Base-by-base conservation (phyloP, 2,113 vertebrate genomes). In the Zapornia atra region DNA sequence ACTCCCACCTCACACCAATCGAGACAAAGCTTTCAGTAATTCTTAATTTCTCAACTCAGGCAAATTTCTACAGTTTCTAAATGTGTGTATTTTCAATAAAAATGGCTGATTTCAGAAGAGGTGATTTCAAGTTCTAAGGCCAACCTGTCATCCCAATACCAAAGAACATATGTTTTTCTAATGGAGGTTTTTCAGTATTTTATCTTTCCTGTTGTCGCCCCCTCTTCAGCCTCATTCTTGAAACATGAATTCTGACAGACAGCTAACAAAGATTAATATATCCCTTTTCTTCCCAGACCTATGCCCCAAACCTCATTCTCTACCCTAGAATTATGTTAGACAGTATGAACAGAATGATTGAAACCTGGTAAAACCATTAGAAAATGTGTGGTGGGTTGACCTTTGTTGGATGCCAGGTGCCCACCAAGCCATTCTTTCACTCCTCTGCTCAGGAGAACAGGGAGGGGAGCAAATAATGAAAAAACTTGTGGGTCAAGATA, bases 231-330 rank as follows among this genome's bases (percentile, higher is more conserved):
- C 5, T 75, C 57, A 17, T 64, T 88, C 36, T 66, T 88, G 48
- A 82, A 79, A 61, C 17, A 9, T 33, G 5, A 82, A 69, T 69
- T 80, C 28, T 34, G 46, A 50, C 13, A 50, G 38, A n/a, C 12
- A n/a, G 18, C 26, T 75, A 80, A 71, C 0, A 2, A 61, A 88
- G 44, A 53, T 44, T 29, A 72, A 11, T 36, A 10, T 0, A 2
- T 31, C 25, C 12, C 9, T 75, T 82, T 72, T 69, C 48, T 76
- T 91, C 8, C 2, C 8, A 76, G 68, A 66, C 3, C 11, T 86
- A 4, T 42, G 12, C 3, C 12, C 5, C 12, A 56, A 8, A 8
- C 12, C 1, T 0, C 0, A 26, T 59, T 21, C 7, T 9, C 4
- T 14, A 12, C 3, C 2, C 8, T 8, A 59, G n/a, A 40, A 72